Evolutionary conservation across 2,888 invertebrate genomes (phyloP).

Genomic region (Andrena marginata): DNA sequence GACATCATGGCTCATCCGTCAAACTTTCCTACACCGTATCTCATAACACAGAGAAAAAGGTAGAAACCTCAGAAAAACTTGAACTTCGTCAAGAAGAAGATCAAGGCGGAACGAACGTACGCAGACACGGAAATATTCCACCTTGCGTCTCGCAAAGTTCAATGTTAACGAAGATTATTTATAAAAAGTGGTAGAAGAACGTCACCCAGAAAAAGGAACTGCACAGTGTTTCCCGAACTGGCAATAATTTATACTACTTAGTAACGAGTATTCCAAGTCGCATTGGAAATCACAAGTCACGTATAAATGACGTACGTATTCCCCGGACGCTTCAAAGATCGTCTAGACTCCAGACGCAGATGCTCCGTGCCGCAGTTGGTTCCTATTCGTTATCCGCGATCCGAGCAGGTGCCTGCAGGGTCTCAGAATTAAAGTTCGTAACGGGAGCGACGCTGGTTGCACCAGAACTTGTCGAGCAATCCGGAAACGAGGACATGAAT

Average conservation of each 20-base stretch:
- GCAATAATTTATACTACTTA: constrained; percentile 6
- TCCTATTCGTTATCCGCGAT: not conserved
- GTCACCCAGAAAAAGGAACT: too few relatives aligned
- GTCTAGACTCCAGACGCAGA: not conserved
- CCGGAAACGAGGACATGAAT: not conserved
- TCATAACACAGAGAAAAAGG: too few relatives aligned
- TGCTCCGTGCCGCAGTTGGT: not conserved
- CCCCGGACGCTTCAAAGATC: not conserved
- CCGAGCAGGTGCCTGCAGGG: not conserved
- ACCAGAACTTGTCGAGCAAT: not conserved
- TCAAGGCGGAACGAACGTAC: too few relatives aligned
- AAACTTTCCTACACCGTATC: too few relatives aligned
- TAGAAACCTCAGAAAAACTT: too few relatives aligned
- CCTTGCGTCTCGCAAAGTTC: too few relatives aligned
- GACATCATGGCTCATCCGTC: too few relatives aligned
- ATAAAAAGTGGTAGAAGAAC: too few relatives aligned
- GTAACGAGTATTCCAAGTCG: constrained; percentile 7
- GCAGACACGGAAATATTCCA: too few relatives aligned
- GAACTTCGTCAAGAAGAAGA: too few relatives aligned
- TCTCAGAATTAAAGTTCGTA: not conserved
- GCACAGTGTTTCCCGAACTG: not conserved
- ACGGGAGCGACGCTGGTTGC: not conserved
- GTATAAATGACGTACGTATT: not conserved
- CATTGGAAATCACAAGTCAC: constrained; percentile 13
- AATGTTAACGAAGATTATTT: too few relatives aligned